These are phyloP conservation scores for Mesodorylaimus sp. DNA, from an alignment of 2,888 invertebrate species.

Conservation along the genomic window DNA sequence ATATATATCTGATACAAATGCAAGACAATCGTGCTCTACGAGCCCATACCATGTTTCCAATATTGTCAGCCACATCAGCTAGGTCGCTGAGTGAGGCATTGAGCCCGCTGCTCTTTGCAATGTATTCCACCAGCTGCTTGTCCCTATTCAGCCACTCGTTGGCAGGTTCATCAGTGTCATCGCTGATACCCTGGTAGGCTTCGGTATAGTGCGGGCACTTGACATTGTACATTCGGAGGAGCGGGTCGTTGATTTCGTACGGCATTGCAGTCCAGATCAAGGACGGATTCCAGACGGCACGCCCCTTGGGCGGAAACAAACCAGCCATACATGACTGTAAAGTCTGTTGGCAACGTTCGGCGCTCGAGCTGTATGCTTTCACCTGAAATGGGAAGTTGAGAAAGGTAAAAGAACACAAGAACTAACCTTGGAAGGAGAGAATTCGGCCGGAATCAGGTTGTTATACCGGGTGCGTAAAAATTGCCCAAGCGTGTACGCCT, in stretches of 20 bases:
- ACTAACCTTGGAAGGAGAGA: background rate
- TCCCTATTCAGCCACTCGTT: slow-evolving; percentile 12
- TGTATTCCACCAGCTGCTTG: slow-evolving; percentile 12
- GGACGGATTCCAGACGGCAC: background rate
- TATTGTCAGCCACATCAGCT: slow-evolving; percentile 20
- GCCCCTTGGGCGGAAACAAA: slow-evolving; percentile 11
- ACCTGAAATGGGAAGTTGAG: slow-evolving; percentile 12
- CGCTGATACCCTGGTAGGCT: slow-evolving; percentile 17
- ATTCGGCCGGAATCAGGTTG: background rate
- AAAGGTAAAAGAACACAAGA: background rate
- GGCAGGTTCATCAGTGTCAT: slow-evolving; percentile 15
- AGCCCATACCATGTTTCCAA: slow-evolving; percentile 15
- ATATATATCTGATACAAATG: background rate
- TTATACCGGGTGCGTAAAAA: background rate
- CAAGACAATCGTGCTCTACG: background rate
- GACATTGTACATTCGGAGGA: slow-evolving; percentile 20
- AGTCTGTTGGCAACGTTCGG: slow-evolving; percentile 21
- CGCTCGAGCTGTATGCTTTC: slow-evolving; percentile 17
- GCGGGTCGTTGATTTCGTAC: slow-evolving; percentile 19
- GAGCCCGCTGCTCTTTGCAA: slow-evolving; percentile 16
- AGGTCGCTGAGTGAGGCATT: slow-evolving; percentile 16
- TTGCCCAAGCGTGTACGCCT: background rate
- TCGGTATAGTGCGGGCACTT: slow-evolving; percentile 14
- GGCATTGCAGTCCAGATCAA: slow-evolving; percentile 18
- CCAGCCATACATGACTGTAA: slow-evolving; percentile 15